Conservation (phyloP, 1,140 invertebrate species). For the Brachionus manjavacas region DNA sequence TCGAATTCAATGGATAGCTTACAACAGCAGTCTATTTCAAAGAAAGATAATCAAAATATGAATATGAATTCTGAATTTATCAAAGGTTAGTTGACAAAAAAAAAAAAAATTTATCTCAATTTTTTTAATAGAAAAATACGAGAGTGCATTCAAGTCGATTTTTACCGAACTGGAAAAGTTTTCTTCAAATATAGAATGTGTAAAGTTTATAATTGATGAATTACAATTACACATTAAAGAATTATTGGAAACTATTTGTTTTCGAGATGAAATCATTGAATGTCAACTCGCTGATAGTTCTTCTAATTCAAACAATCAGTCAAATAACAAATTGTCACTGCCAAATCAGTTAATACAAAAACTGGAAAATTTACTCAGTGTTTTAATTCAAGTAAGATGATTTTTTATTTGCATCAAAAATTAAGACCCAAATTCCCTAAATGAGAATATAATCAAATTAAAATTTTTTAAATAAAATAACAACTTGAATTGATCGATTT, state of each 20-base stretch:
- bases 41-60: not conserved
- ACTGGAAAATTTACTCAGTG: constrained; percentile 3
- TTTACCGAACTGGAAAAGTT: constrained; percentile 11
- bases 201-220: not conserved
- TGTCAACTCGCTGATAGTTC: not conserved
- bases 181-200: constrained; percentile 7
- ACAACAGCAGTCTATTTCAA: not conserved
- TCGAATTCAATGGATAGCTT: not conserved
- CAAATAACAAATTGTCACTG: not conserved
- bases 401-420: constrained; percentile 3
- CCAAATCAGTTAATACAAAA: constrained; percentile 14
- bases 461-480: not conserved
- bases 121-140: constrained; percentile 33
- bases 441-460: not conserved
- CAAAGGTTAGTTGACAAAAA: no score
- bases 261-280: not conserved
- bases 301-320: not conserved
- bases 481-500: not conserved
- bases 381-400: constrained; percentile 30
- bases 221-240: constrained; percentile 33
- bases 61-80: not conserved
- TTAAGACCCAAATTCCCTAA: not conserved
- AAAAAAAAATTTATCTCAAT: no score
- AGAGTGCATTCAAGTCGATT: constrained; percentile 27
- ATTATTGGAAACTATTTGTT: not conserved